Evolutionary conservation across 1,140 invertebrate genomes (phyloP), one percentile per base, ranked within the genome.

Genomic region (Colletes latitarsis): DNA sequence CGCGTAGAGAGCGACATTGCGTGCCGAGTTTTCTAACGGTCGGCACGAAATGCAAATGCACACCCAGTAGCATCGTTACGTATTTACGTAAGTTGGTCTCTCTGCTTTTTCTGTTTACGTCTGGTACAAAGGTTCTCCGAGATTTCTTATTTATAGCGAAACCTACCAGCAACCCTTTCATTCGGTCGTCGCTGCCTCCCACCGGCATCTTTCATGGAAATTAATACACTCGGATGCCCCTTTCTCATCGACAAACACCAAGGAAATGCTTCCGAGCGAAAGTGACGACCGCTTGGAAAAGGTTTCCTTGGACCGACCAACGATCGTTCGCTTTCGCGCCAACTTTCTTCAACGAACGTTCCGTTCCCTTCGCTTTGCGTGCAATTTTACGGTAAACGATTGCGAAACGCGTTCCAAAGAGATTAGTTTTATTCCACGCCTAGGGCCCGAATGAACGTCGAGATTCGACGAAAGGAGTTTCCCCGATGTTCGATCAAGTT

Each of bases 11-110:
- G 68, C n/a, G 52, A 58, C 60, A 53, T 84, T 76, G 83, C 84
- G 83, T 83, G 81, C 77, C 74, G 77, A 83, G 78, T 46, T 62
- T 75, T 73, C 81, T 84, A 88, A 88, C 84, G 64, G 67, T 75
- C 30, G 19, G 41, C 30, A 60, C 64, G 74, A 83, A 87, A 87
- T 83, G 83, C 81, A 82, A 87, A 87, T 85, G 77, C 72, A 39
- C 41, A 53, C 55, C 64, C 55, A 46, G 43, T 30, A 52, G 58
- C 69, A 68, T 82, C 63, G 21, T 69, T 58, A 79, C 69, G 69
- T 30, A 3, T 58, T 46, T 58, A 19, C 9, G 17, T 19, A 46
- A 9, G 43, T 46, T 3, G 3, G 43, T 46, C 19, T 15, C 30
- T 15, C 49, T 69, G 30, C 57, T 52, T 71, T 49, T 52, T 10